These are phyloP conservation scores for Fopius arisanus DNA, from an alignment of 1,140 invertebrate species.

Conservation along the genomic window DNA sequence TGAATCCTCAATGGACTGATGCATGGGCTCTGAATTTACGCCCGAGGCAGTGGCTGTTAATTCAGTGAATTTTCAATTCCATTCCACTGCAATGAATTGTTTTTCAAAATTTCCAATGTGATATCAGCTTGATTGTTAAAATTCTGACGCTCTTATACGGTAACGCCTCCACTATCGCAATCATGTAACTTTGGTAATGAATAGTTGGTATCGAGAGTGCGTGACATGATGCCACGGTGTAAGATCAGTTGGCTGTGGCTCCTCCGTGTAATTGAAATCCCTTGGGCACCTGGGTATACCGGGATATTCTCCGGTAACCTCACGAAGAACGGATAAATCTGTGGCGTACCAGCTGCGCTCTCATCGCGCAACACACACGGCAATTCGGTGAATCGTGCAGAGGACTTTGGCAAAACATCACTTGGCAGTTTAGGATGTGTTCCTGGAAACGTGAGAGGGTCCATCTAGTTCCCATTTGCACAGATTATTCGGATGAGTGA, in stretches of 20 bases:
- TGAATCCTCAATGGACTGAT: background rate
- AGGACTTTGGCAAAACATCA: constrained; percentile 29
- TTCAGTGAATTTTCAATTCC: background rate
- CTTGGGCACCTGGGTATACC: background rate
- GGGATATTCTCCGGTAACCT: background rate
- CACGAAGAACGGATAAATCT: constrained; percentile 35
- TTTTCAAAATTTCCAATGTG: too few species aligned
- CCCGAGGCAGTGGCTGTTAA: too few species aligned
- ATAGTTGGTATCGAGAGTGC: background rate
- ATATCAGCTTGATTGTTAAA: too few species aligned
- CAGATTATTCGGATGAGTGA: too few species aligned
- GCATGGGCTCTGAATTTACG: too few species aligned
- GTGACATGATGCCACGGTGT: constrained; percentile 6
- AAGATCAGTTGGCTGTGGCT: constrained; percentile 4
- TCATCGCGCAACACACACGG: background rate
- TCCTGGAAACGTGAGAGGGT: background rate
- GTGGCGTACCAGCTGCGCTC: constrained; percentile 22
- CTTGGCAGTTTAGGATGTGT: background rate
- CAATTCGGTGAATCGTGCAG: constrained; percentile 31
- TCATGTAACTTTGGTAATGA: background rate
- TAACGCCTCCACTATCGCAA: background rate
- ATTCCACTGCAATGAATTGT: too few species aligned
- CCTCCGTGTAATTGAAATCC: constrained; percentile 16
- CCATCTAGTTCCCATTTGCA: too few species aligned
- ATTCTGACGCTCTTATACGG: background rate